Percentiles rank a stretch among this genome's conserved stretches.
Evolutionary conservation across 2,888 invertebrate genomes (phyloP).

Genomic region (Volucella inflata): DNA sequence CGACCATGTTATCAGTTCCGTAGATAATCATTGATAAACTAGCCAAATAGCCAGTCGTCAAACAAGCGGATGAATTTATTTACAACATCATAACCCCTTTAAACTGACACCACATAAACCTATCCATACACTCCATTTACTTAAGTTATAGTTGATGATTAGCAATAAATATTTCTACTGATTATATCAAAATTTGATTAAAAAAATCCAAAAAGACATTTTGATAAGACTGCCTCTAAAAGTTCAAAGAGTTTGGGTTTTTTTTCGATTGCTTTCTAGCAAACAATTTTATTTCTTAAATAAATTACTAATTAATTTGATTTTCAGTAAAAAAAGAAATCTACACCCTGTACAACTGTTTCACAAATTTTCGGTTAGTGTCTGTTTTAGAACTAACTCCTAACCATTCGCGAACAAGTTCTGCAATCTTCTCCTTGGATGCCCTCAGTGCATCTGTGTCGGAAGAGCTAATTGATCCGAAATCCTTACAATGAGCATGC

Average conservation of each 20-base stretch:
- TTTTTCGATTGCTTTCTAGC: not conserved
- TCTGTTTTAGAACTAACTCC: slow-evolving; percentile 46
- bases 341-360: slow-evolving; percentile 6
- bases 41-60: not conserved
- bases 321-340: not conserved
- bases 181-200: not conserved
- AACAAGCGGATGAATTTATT: not conserved
- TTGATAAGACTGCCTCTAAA: not conserved
- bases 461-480: slow-evolving; percentile 78
- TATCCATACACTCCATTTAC: no score
- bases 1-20: not conserved
- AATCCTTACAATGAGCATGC: slow-evolving; percentile 80
- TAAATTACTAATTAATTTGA: not conserved
- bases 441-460: slow-evolving; percentile 80
- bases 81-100: not conserved
- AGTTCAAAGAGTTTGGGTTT: not conserved
- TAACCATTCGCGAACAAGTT: slow-evolving; percentile 80
- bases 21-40: not conserved
- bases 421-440: slow-evolving; percentile 79
- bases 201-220: not conserved
- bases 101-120: not conserved
- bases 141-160: not conserved
- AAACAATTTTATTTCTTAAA: not conserved
- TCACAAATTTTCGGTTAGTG: slow-evolving; percentile 9
- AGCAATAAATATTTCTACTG: not conserved